Conservation (phyloP, 2,888 invertebrate species). For the Sesamia inferens region DNA sequence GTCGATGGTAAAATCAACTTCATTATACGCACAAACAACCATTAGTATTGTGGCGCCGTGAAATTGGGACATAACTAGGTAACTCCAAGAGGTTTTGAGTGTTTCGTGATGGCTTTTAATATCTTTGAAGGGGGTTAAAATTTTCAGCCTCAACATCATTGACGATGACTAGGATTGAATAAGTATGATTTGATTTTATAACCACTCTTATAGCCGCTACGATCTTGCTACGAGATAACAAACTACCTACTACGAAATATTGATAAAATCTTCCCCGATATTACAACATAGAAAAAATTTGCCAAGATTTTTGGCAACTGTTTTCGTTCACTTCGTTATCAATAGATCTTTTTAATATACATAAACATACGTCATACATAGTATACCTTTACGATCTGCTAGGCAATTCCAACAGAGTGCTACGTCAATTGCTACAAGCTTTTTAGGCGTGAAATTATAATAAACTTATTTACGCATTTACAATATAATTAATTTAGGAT, state of each 20-base stretch:
- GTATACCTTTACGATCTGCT: background rate
- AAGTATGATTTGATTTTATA: background rate
- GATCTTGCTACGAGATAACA: background rate
- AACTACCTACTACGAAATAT: background rate
- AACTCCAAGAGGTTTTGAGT: constrained; percentile 8
- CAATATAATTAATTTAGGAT: background rate
- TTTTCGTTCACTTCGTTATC: background rate
- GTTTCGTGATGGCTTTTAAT: background rate
- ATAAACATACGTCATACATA: too few species aligned
- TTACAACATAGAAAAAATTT: background rate
- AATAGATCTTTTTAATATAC: background rate
- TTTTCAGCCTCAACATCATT: background rate
- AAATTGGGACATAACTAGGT: constrained; percentile 31
- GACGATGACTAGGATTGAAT: background rate
- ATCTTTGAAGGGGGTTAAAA: background rate
- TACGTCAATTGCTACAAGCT: background rate
- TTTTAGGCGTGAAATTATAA: too few species aligned
- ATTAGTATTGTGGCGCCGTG: constrained; percentile 28
- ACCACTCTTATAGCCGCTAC: background rate
- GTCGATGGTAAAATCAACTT: constrained; percentile 50
- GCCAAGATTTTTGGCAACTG: background rate
- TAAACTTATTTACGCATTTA: too few species aligned
- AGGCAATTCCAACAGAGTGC: background rate
- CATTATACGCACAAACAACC: constrained; percentile 32
- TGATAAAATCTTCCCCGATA: background rate